A percentile compares a stretch with the other conserved stretches of the same genome.
Evolutionary conservation across 2,888 invertebrate species (phyloP).

Genomic region (Diaphora mendica): DNA sequence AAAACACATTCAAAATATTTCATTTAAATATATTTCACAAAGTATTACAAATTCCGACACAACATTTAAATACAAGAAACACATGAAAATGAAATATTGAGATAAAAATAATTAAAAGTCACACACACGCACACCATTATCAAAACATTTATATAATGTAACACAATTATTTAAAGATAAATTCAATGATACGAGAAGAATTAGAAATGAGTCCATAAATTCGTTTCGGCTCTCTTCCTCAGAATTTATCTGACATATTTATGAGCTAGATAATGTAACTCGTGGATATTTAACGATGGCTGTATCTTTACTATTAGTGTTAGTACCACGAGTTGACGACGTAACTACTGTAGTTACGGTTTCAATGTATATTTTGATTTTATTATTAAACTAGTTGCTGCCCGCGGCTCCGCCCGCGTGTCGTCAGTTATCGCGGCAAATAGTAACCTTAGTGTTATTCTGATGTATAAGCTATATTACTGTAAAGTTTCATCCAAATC

Average conservation of each 20-base stretch:
- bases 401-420: too few species aligned
- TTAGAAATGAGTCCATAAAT: constrained; percentile 67
- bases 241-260: constrained; percentile 66
- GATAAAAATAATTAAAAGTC: constrained; percentile 2
- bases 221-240: constrained; percentile 53
- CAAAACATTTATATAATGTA: constrained; percentile 22
- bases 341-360: constrained; percentile 7
- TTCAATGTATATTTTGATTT: neutral
- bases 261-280: constrained; percentile 63
- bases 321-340: constrained; percentile 2
- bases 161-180: constrained; percentile 56
- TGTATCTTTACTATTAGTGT: constrained; percentile 51
- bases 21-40: neutral
- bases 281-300: constrained; percentile 61
- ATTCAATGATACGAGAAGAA: constrained; percentile 61
- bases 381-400: too few species aligned
- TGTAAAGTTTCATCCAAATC: too few species aligned
- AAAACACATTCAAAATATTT: too few species aligned
- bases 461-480: too few species aligned
- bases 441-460: too few species aligned
- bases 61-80: neutral
- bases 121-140: constrained; percentile 7
- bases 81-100: neutral
- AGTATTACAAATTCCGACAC: neutral
- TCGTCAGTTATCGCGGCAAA: too few species aligned